Evolutionary conservation across 2,888 invertebrate genomes (phyloP).

Genomic region (Temnothorax rugatulus): DNA sequence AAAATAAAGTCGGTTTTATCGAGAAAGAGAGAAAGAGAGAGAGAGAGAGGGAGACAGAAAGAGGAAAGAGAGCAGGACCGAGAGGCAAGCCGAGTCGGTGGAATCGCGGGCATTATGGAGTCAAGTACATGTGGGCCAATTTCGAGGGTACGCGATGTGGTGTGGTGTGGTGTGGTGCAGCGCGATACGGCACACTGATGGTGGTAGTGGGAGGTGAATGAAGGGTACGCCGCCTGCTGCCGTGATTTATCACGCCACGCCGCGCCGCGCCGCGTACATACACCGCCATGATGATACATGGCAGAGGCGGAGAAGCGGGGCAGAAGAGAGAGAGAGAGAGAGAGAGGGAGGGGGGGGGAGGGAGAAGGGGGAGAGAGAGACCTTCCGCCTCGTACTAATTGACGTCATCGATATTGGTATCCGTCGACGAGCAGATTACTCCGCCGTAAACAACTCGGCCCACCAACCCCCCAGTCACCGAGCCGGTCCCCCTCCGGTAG

Average conservation of each 20-base stretch:
- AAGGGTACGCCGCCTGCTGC: constrained; percentile 84
- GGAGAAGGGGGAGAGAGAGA: constrained; percentile 62
- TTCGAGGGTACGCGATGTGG: constrained; percentile 71
- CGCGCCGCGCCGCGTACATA: constrained; percentile 78
- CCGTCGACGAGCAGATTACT: constrained; percentile 86
- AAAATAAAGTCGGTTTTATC: constrained; percentile 64
- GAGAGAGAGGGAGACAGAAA: constrained; percentile 2
- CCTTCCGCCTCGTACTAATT: constrained; percentile 84
- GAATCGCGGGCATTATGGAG: constrained; percentile 79
- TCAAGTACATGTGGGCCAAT: constrained; percentile 81
- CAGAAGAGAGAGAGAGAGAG: constrained; percentile 47
- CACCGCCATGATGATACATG: constrained; percentile 84
- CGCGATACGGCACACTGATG: constrained; percentile 43
- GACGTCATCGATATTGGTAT: constrained; percentile 86
- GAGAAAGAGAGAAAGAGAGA: constrained; percentile 26
- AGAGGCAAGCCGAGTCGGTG: constrained; percentile 41
- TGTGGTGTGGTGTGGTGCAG: constrained; percentile 52
- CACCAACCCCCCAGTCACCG: constrained; percentile 57
- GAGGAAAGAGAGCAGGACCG: constrained; percentile 3
- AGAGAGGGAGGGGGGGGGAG: constrained; percentile 53
- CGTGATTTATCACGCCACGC: constrained; percentile 84
- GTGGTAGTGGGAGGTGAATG: constrained; percentile 80
- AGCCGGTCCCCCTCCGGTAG: constrained; percentile 58
- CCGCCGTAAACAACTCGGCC: constrained; percentile 85
- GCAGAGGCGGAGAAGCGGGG: constrained; percentile 73